Conservation (phyloP, 1,140 invertebrate species). For the Matsumurasca onukii region DNA sequence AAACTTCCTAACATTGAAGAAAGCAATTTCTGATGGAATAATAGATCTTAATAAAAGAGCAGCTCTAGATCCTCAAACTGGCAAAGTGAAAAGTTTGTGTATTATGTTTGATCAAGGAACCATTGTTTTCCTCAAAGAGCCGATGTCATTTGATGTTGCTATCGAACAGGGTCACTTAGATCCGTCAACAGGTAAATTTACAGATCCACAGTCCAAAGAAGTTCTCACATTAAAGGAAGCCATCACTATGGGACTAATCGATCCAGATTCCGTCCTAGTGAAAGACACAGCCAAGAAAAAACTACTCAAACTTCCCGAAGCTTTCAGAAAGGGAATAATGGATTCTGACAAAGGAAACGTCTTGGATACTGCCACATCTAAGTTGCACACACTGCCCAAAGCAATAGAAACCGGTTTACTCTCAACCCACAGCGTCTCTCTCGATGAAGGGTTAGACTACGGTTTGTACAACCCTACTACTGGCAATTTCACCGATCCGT, state of each 20-base stretch:
- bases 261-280: conserved; percentile 82
- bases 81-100: conserved; percentile 63
- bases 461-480: conserved; percentile 79
- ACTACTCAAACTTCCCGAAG: conserved; percentile 80
- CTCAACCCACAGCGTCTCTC: conserved; percentile 70
- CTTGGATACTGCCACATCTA: conserved; percentile 76
- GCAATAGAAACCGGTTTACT: conserved; percentile 78
- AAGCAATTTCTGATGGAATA: conserved; percentile 68
- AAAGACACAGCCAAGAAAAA: conserved; percentile 83
- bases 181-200: conserved; percentile 70
- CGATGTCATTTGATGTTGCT: conserved; percentile 73
- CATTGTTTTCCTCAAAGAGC: conserved; percentile 68
- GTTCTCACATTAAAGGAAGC: conserved; percentile 82
- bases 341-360: conserved; percentile 85
- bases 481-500: conserved; percentile 78
- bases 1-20: conserved; percentile 67
- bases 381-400: conserved; percentile 68
- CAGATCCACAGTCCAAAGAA: conserved; percentile 69
- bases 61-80: conserved; percentile 64
- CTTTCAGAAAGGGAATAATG: conserved; percentile 81
- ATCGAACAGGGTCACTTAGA: conserved; percentile 71
- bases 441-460: conserved; percentile 80
- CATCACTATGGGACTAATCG: conserved; percentile 75
- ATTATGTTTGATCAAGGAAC: conserved; percentile 73
- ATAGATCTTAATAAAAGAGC: conserved; percentile 68